A percentile compares a stretch with the other conserved stretches of the same genome.
These are phyloP conservation scores for Drosophila niveifrons DNA, from an alignment of 2,888 invertebrate genomes.

Conservation along the genomic window DNA sequence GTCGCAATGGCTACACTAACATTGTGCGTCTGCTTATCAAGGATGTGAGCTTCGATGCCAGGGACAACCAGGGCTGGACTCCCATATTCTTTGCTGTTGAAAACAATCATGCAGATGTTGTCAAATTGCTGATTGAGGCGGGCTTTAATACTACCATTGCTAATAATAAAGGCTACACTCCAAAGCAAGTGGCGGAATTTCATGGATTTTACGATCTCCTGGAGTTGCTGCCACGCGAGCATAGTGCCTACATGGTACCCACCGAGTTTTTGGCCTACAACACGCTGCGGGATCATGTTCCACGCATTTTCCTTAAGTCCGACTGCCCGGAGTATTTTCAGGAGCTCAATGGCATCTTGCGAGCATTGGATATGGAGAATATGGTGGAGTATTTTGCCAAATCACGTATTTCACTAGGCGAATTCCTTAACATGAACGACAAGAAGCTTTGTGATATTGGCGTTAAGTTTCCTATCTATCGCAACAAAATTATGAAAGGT, in stretches of 20 bases:
- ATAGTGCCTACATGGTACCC: conserved; percentile 76
- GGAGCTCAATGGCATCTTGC: conserved; percentile 80
- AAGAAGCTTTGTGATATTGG: conserved; percentile 76
- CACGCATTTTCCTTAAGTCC: conserved; percentile 82
- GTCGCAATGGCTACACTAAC: conserved; percentile 76
- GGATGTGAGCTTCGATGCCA: conserved; percentile 81
- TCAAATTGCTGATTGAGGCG: conserved; percentile 78
- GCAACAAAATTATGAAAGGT: conserved; percentile 82
- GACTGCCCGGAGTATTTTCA: conserved; percentile 85
- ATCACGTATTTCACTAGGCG: conserved; percentile 71
- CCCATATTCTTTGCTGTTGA: conserved; percentile 85
- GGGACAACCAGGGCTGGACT: conserved; percentile 83
- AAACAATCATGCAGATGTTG: conserved; percentile 81
- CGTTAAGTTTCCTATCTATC: conserved; percentile 78
- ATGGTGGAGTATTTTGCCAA: conserved; percentile 80
- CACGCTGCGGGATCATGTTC: conserved; percentile 82
- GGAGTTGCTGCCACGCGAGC: conserved; percentile 76
- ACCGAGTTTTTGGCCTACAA: conserved; percentile 79
- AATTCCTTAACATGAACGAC: conserved; percentile 83
- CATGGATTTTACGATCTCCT: conserved; percentile 83
- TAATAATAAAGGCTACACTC: conserved; percentile 83
- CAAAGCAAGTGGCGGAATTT: conserved; percentile 82
- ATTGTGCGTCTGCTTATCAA: conserved; percentile 77
- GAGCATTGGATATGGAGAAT: conserved; percentile 71
- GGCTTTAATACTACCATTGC: conserved; percentile 76